These are phyloP conservation scores for Leucophenga montana DNA, from an alignment of 2,888 invertebrate genomes.

Conservation along the genomic window DNA sequence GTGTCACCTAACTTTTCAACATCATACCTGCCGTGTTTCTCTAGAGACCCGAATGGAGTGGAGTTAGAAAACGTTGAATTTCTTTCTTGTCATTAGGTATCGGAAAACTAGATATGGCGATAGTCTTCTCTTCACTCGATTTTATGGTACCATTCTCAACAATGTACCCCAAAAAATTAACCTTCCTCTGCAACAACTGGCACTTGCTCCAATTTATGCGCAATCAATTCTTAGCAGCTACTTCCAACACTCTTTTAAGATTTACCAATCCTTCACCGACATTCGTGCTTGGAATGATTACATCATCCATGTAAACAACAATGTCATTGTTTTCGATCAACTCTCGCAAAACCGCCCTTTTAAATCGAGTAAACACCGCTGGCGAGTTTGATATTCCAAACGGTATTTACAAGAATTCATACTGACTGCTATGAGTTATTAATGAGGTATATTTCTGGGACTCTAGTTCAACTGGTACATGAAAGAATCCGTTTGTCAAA, in stretches of 20 bases:
- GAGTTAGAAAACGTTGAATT: too few relatives aligned
- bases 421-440: constrained; percentile 27
- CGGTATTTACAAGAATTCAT: constrained; percentile 29
- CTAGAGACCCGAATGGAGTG: too few relatives aligned
- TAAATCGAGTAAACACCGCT: background rate
- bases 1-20: background rate
- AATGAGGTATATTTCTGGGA: constrained; percentile 34
- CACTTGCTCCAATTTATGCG: constrained; percentile 10
- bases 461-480: constrained; percentile 21
- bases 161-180: constrained; percentile 10
- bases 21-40: too few relatives aligned
- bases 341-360: background rate
- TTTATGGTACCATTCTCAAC: constrained; percentile 17
- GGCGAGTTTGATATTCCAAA: constrained; percentile 32
- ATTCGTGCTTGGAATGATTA: constrained; percentile 20
- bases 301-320: background rate
- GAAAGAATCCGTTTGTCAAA: constrained; percentile 28
- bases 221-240: constrained; percentile 14
- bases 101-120: background rate
- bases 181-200: background rate
- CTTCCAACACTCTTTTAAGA: constrained; percentile 10
- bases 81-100: background rate
- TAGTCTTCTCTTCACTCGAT: background rate
- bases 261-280: constrained; percentile 5
- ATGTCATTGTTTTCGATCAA: background rate